These are phyloP conservation scores for Coregonus clupeaformis DNA, from an alignment of 2,113 vertebrate genomes.

Conservation along the genomic window DNA sequence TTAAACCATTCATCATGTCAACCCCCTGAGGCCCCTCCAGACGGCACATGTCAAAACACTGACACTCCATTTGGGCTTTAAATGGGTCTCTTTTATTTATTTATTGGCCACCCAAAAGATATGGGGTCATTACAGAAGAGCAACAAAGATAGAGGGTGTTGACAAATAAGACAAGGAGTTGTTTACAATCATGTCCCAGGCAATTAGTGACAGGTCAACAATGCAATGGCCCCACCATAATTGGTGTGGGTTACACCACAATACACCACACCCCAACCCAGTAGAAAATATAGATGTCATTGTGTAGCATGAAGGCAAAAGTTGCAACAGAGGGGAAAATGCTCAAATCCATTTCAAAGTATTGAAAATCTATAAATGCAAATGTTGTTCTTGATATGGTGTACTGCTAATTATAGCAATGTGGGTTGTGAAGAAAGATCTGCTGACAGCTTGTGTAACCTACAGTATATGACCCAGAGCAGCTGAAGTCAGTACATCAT, in stretches of 20 bases:
- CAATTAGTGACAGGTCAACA: neutral
- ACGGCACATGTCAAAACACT: neutral
- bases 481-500: neutral
- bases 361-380: conserved; percentile 1
- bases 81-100: neutral
- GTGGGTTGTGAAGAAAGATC: neutral
- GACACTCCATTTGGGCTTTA: neutral
- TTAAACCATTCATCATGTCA: neutral
- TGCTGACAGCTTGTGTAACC: neutral
- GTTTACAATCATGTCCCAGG: neutral
- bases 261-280: neutral
- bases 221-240: neutral
- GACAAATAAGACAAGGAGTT: neutral
- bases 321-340: neutral
- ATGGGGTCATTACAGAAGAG: neutral
- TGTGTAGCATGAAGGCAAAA: neutral
- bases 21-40: neutral
- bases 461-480: neutral
- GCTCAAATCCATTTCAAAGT: conserved; percentile 5
- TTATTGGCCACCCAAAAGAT: neutral
- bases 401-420: neutral
- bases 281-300: neutral
- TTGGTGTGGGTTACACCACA: neutral
- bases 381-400: neutral
- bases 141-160: neutral